Base-by-base conservation (phyloP, 1,140 invertebrate genomes). In the Drosophila arizonae region DNA sequence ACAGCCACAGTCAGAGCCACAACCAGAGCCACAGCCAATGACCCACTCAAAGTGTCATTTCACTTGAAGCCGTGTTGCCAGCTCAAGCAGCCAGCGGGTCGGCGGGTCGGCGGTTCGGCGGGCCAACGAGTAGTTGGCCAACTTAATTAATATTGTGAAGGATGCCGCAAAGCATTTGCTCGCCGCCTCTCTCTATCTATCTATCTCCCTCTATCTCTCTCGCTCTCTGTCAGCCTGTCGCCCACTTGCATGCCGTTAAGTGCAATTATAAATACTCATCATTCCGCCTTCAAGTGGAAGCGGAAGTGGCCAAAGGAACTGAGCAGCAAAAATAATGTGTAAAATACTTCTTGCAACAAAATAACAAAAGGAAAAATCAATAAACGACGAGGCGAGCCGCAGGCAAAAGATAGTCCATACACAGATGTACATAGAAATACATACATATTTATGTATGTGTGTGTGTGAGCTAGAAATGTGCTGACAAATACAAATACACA, bases 181-280 rank as follows among this genome's bases (percentile, higher is more conserved):
- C 50, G 3, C 21, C 21, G 21, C 21, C 21, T 24, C 21, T 24
- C 43, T 15, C 28, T n/a, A 28, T 10, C 11, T 30, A 1, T 30
- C 39, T 26, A 11, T 28, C 39, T 13, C 24, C 15, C 36, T 11
- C 26, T 6, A 4, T 33, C 30, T 5, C 33, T 36, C 33, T 10
- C 33, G 8, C 15, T 10, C 30, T 21, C 24, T 10, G 21, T 10
- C 21, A n/a, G 13, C 6, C 48, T 15, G 36, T 21, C 52, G 6
- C 9, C 2, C 28, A 15, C 28, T 43, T 33, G 33, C 0, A 51
- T 39, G n/a, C 24, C 70, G 61, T 66, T 79, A 79, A 87, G 82
- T 82, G 82, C 82, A 82, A 88, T 87, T 87, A 88, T 79, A 87
- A 86, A 82, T 79, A 73, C 60, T 76, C 68, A 82, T 81, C 82